A percentile compares a stretch with the other conserved stretches of the same genome.
phyloP scores from a whole-genome alignment of 2,888 invertebrate species.

The Chesias legatella region DNA sequence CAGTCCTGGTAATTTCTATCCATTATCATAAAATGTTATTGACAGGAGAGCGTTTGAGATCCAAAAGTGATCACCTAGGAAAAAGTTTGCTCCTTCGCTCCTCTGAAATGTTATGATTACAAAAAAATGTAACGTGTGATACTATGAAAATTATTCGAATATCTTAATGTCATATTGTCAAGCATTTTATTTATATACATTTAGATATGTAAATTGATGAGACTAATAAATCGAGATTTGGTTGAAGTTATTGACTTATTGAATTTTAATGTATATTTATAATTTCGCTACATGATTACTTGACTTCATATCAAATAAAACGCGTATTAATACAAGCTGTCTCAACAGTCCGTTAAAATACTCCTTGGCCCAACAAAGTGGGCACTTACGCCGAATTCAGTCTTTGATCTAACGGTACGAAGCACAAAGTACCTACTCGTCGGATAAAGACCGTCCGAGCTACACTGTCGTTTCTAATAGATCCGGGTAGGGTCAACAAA shows the following conservation, averaged over 20 bases:
- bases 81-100: too few relatives aligned
- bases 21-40: slow-evolving; percentile 20
- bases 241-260: slow-evolving; percentile 21
- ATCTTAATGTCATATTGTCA: slow-evolving; percentile 75
- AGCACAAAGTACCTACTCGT: slow-evolving; percentile 40
- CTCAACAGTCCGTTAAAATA: slow-evolving; percentile 19
- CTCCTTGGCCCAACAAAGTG: slow-evolving; percentile 49
- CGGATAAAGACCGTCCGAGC: slow-evolving; percentile 38
- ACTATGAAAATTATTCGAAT: slow-evolving; percentile 26
- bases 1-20: not conserved
- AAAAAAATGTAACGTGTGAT: slow-evolving; percentile 14
- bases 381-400: slow-evolving; percentile 74
- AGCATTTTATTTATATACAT: slow-evolving; percentile 76
- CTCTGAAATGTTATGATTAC: slow-evolving; percentile 11
- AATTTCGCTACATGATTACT: slow-evolving; percentile 24
- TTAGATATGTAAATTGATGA: slow-evolving; percentile 77
- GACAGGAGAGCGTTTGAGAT: too few relatives aligned
- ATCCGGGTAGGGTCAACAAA: slow-evolving; percentile 85
- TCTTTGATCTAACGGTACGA: slow-evolving; percentile 66
- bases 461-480: slow-evolving; percentile 71
- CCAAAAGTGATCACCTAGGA: too few relatives aligned
- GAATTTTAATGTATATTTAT: slow-evolving; percentile 24
- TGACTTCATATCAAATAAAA: slow-evolving; percentile 18
- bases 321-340: slow-evolving; percentile 9
- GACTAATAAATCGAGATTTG: slow-evolving; percentile 43